Percentiles rank a stretch among this genome's conserved stretches.
Conservation (phyloP, 2,888 invertebrate genomes). For the Pyrrhosoma nymphula region DNA sequence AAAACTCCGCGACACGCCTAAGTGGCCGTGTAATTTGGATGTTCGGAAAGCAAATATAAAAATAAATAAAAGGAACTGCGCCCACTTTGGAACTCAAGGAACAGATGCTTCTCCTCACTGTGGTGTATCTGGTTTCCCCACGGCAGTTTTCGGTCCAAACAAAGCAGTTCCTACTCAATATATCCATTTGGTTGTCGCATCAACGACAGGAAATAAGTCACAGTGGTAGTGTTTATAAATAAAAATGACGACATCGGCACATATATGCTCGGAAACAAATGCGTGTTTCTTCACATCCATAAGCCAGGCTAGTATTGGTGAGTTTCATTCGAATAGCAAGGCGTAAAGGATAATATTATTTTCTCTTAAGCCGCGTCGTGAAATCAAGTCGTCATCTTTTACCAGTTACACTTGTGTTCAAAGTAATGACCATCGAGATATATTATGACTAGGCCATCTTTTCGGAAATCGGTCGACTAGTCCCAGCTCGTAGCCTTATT, state of each 20-base stretch:
- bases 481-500: no score
- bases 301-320: no score
- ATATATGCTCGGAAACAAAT: no score
- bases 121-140: neutral
- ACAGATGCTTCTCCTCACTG: neutral
- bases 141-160: neutral
- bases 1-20: neutral
- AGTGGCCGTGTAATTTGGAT: conserved; percentile 1
- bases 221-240: neutral
- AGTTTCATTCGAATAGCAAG: no score
- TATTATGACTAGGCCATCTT: no score
- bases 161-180: neutral
- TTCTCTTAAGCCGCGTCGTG: no score
- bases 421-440: no score
- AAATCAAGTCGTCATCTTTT: no score
- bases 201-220: neutral
- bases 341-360: no score
- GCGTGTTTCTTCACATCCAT: no score
- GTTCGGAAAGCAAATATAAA: neutral
- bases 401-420: no score
- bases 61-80: neutral
- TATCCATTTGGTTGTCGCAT: neutral
- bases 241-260: neutral
- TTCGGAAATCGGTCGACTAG: no score
- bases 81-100: neutral